A percentile compares a stretch with the other conserved stretches of the same genome.
These are phyloP conservation scores for Phaetusa simplex DNA, from an alignment of 2,113 vertebrate genomes.

Conservation along the genomic window DNA sequence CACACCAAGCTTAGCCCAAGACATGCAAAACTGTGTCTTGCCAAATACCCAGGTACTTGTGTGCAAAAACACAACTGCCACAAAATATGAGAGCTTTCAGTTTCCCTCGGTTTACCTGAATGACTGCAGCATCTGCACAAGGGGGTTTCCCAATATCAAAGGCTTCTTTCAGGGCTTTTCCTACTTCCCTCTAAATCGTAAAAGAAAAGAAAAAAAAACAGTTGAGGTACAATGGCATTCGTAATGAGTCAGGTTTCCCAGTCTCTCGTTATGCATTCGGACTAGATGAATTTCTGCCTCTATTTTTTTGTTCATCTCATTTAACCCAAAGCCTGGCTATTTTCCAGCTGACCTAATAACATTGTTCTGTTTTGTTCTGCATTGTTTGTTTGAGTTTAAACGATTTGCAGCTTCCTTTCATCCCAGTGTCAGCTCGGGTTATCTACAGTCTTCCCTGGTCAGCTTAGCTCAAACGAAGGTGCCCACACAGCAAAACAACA, in stretches of 20 bases:
- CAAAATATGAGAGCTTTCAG: not conserved
- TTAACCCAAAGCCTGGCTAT: slow-evolving; percentile 19
- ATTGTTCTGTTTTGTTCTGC: slow-evolving; percentile 46
- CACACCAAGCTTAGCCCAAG: not conserved
- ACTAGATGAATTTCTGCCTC: slow-evolving; percentile 4
- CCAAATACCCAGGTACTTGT: not conserved
- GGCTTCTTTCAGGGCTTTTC: slow-evolving; percentile 26
- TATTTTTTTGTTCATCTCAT: not conserved
- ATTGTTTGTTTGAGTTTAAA: slow-evolving; percentile 50
- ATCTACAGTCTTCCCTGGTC: slow-evolving; percentile 47
- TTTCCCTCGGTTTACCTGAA: slow-evolving; percentile 24
- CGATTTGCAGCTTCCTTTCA: slow-evolving; percentile 51
- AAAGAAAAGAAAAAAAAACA: not conserved
- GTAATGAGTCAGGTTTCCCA: not conserved
- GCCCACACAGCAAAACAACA: not conserved
- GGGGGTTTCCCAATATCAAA: slow-evolving; percentile 9
- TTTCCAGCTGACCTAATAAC: slow-evolving; percentile 53
- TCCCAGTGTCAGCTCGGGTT: slow-evolving; percentile 39
- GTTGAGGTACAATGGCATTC: not conserved
- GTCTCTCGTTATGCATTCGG: not conserved
- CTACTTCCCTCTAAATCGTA: slow-evolving; percentile 36
- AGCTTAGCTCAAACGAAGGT: slow-evolving; percentile 35
- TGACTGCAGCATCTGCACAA: not conserved
- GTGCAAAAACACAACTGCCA: not conserved
- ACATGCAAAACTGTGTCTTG: not conserved